Evolutionary conservation across 1,140 invertebrate genomes (phyloP).

Genomic region (Globodera rostochiensis): DNA sequence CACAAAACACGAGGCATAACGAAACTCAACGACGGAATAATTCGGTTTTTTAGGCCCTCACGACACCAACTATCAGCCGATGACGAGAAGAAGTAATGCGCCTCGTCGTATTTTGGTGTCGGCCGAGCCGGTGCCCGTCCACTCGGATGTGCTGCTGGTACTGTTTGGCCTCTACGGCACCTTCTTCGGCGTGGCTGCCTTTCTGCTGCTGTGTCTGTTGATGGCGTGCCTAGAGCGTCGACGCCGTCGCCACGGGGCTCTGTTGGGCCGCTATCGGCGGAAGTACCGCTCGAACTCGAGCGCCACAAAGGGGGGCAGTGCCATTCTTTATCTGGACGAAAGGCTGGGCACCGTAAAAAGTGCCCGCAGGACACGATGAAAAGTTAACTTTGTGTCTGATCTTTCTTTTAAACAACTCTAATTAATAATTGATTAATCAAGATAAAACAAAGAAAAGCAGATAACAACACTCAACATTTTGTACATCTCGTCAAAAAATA

Average conservation of each 20-base stretch:
- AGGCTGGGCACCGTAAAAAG: neutral
- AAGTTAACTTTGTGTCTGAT: too few species aligned
- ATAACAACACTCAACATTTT: too few species aligned
- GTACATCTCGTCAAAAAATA: too few species aligned
- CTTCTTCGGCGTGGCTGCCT: slow-evolving; percentile 19
- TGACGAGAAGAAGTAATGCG: neutral
- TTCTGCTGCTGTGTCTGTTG: slow-evolving; percentile 24
- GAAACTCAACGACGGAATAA: too few species aligned
- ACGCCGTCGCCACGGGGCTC: slow-evolving; percentile 6
- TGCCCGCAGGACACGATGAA: neutral
- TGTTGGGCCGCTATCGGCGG: slow-evolving; percentile 1
- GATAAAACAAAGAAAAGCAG: too few species aligned
- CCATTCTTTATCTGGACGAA: slow-evolving; percentile 13
- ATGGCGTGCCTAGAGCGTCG: slow-evolving; percentile 21
- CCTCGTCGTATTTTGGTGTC: slow-evolving; percentile 8
- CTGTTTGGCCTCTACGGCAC: slow-evolving; percentile 21
- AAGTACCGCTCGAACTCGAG: neutral
- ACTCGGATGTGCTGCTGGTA: slow-evolving; percentile 25
- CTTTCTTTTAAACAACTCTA: too few species aligned
- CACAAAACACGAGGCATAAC: neutral
- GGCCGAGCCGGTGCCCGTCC: slow-evolving; percentile 20
- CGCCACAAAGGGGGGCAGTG: neutral
- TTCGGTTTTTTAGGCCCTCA: too few species aligned
- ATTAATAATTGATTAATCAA: too few species aligned
- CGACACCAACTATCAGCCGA: neutral